These are phyloP conservation scores for Drosophila peninsularis DNA, from an alignment of 2,888 invertebrate genomes.

Conservation along the genomic window DNA sequence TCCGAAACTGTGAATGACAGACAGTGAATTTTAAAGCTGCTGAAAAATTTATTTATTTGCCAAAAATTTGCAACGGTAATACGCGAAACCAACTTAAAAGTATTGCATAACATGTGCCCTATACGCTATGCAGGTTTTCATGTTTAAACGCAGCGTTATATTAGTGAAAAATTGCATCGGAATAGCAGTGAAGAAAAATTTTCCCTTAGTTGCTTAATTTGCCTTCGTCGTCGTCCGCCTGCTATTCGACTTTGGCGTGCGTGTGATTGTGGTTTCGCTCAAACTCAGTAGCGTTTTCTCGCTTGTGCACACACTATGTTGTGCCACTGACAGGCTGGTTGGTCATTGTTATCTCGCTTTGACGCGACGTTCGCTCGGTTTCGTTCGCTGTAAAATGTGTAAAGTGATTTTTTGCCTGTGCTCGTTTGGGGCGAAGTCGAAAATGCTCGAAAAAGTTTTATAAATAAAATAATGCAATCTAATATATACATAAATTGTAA, in stretches of 20 bases:
- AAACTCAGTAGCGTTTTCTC: conserved; percentile 55
- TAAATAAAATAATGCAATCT: conserved; percentile 61
- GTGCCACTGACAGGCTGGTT: conserved; percentile 35
- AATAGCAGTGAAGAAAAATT: conserved; percentile 68
- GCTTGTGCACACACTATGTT: conserved; percentile 42
- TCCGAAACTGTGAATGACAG: conserved; percentile 74
- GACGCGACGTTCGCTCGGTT: conserved; percentile 58
- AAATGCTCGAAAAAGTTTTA: conserved; percentile 74
- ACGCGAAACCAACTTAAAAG: conserved; percentile 61
- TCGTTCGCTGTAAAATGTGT: conserved; percentile 73
- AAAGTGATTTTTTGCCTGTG: conserved; percentile 77
- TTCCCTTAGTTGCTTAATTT: conserved; percentile 71
- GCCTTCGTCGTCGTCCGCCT: conserved; percentile 65
- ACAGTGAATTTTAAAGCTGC: conserved; percentile 75
- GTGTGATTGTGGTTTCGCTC: conserved; percentile 60
- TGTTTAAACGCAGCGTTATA: conserved; percentile 12
- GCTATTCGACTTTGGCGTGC: conserved; percentile 71
- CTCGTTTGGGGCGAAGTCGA: conserved; percentile 79
- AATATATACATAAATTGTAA: conserved; percentile 39
- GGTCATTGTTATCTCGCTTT: conserved; percentile 59
- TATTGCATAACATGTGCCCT: conserved; percentile 41
- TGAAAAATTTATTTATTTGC: conserved; percentile 75
- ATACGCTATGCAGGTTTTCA: conserved; percentile 53
- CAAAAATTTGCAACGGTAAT: conserved; percentile 76
- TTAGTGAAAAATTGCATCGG: conserved; percentile 51